These are phyloP conservation scores for Unio delphinus DNA, from an alignment of 2,888 invertebrate genomes.

Conservation along the genomic window DNA sequence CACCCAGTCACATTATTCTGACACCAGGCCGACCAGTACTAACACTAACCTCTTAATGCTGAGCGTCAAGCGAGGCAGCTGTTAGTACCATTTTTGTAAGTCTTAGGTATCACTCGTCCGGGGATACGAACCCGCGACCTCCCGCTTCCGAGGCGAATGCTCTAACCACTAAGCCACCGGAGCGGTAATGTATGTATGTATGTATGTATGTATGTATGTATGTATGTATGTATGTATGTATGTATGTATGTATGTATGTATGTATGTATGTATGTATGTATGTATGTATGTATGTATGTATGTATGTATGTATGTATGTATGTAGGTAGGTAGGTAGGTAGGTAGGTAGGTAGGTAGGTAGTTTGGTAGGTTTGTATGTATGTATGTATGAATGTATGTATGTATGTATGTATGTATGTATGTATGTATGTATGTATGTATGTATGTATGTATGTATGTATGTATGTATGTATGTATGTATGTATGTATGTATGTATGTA, in stretches of 20 bases:
- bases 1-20: too few species aligned
- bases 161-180: too few species aligned
- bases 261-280: background rate
- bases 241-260: background rate
- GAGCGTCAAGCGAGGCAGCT: too few species aligned
- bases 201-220: background rate
- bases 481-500: background rate
- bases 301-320: background rate
- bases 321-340: background rate
- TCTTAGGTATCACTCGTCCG: too few species aligned
- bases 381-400: background rate
- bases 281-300: constrained; percentile 1
- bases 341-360: background rate
- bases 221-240: background rate
- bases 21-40: too few species aligned
- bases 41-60: too few species aligned
- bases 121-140: too few species aligned
- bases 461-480: background rate
- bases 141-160: too few species aligned
- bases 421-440: background rate
- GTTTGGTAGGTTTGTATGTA: background rate
- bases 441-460: constrained; percentile 1
- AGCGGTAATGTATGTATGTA: too few species aligned
- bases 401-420: background rate
- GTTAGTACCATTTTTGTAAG: too few species aligned